Evolutionary conservation across 2,113 vertebrate species (phyloP).

Genomic region (Callipepla californica): DNA sequence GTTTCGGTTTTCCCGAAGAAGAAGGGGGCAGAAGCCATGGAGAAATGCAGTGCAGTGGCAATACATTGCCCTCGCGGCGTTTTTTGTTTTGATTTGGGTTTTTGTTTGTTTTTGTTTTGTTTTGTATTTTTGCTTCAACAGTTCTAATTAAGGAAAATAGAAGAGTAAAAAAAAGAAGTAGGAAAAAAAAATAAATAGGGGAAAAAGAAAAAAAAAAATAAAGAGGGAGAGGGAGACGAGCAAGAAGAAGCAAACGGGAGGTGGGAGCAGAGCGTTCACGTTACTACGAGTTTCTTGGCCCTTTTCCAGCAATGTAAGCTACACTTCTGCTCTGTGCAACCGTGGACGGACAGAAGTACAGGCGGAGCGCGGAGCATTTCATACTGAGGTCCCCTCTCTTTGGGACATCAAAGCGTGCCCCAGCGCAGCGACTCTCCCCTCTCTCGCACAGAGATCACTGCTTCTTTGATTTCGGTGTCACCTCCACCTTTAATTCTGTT

Average conservation of each 20-base stretch:
- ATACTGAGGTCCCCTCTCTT: conserved; percentile 10
- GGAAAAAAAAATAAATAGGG: too few species aligned
- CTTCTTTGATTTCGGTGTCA: conserved; percentile 73
- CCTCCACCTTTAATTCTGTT: conserved; percentile 63
- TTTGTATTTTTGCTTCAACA: not conserved
- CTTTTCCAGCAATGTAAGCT: conserved; percentile 59
- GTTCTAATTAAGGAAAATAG: not conserved
- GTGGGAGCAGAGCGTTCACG: not conserved
- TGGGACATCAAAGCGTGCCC: conserved; percentile 55
- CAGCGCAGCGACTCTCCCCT: not conserved
- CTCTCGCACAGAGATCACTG: not conserved
- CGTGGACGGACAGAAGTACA: not conserved
- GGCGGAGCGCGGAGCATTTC: not conserved
- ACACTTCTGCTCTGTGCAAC: not conserved
- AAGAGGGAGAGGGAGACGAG: rapidly evolving
- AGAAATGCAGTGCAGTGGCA: not conserved
- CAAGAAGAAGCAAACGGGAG: not conserved
- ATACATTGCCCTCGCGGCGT: rapidly evolving
- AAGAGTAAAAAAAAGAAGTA: too few species aligned
- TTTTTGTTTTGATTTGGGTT: not conserved
- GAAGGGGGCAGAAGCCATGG: not conserved
- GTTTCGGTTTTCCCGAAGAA: not conserved
- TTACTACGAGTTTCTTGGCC: conserved; percentile 56
- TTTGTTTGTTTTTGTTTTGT: too few species aligned
- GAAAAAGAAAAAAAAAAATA: rapidly evolving